Base-by-base conservation (phyloP, 1,140 invertebrate species). In the Diachasmimorpha longicaudata region DNA sequence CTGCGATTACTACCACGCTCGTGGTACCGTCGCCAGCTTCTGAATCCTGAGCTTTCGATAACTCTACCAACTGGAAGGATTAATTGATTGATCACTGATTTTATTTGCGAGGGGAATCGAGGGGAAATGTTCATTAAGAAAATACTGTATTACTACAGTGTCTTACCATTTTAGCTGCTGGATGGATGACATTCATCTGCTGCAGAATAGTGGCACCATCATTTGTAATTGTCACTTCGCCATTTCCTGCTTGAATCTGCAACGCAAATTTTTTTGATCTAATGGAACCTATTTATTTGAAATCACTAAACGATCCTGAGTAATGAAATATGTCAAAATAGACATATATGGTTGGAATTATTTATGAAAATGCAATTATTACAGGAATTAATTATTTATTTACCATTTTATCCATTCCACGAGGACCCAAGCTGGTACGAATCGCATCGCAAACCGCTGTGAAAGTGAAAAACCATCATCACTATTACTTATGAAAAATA, bases 391-490 rank as follows among this genome's bases (percentile, higher is more conserved):
- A 67, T 14, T 13, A 14, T 68, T 72, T 66, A 81, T 80, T 90
- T 92, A 97, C 95, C 98, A 99, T 99, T 93, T 99, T 99, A 85
- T 99, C 99, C 99, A 99, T 99, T 79, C 99, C 99, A 80, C 96
- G 92, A 31, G 99, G 99, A 16, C 99, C 99, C 83, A 99, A 91
- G 91, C 97, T 99, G 16, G 99, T 99, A 76, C 98, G 93, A 82
- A 99, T 97, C 21, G 98, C 98, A 97, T 99, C 97, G 78, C 97
- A 95, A 70, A 99, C 97, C 90, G 98, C 98, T 98, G 85, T 72
- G 94, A 92, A 83, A 80, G 55, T 69, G 39, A 63, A 76, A 77
- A 70, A 72, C 36, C 75, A 42, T 3, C 2, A 31, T 31, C 6
- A 31, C 2, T 31, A 6, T 31, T 2, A 31, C 31, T 6, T 6